A percentile compares a stretch with the other conserved stretches of the same genome.
These are phyloP conservation scores for Epinotia ramella DNA, from an alignment of 2,888 invertebrate species.

Conservation along the genomic window DNA sequence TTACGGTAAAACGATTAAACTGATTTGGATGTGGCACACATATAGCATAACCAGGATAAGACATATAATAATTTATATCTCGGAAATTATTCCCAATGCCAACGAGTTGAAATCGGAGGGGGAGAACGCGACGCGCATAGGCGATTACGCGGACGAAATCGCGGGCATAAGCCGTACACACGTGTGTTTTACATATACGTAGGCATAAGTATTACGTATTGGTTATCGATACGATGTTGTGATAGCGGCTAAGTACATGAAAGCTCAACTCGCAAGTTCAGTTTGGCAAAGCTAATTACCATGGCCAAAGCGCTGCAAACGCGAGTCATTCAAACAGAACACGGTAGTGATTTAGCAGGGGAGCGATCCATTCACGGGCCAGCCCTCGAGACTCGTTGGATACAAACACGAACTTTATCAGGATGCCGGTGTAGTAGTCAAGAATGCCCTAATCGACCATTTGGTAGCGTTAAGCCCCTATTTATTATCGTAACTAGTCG, in stretches of 20 bases:
- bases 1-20: too few relatives aligned
- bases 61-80: too few relatives aligned
- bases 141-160: too few relatives aligned
- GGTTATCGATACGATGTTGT: constrained; percentile 4
- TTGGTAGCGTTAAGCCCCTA: constrained; percentile 75
- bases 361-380: constrained; percentile 67
- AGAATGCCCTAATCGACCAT: constrained; percentile 80
- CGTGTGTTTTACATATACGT: too few relatives aligned
- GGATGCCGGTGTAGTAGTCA: constrained; percentile 77
- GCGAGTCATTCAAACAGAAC: constrained; percentile 46
- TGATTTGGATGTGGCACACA: too few relatives aligned
- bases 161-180: too few relatives aligned
- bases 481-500: constrained; percentile 80
- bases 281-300: constrained; percentile 30
- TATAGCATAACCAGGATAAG: too few relatives aligned
- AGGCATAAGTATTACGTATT: too few relatives aligned
- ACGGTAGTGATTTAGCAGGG: constrained; percentile 65
- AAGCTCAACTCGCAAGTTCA: neutral
- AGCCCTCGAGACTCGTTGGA: constrained; percentile 72
- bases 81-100: too few relatives aligned
- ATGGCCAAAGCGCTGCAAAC: constrained; percentile 22
- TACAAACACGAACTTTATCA: constrained; percentile 79
- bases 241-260: neutral
- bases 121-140: too few relatives aligned
- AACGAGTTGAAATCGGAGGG: too few relatives aligned